phyloP scores from a whole-genome alignment of 2,113 vertebrate genomes.

The Equus quagga region DNA sequence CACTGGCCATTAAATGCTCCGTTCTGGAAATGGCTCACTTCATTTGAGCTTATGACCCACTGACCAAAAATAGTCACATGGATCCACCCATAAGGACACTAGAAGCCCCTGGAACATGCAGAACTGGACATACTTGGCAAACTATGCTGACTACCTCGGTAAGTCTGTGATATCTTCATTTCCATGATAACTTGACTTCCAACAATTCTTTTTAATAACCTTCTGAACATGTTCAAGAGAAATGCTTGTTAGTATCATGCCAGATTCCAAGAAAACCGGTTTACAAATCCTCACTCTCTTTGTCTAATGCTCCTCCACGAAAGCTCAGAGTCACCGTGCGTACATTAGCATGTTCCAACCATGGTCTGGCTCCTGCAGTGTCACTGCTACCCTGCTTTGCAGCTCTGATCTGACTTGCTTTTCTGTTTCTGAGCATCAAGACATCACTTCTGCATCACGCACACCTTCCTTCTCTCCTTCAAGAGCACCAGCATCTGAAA shows the following conservation, averaged over 20 bases:
- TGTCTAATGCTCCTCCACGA: background rate
- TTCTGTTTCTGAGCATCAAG: slow-evolving; percentile 46
- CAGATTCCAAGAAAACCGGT: background rate
- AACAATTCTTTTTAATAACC: background rate
- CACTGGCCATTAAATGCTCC: background rate
- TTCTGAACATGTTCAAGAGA: background rate
- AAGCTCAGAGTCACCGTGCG: background rate
- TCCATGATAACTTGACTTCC: background rate
- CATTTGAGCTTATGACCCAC: background rate
- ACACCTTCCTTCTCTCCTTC: background rate
- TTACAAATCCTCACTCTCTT: background rate
- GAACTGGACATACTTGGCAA: background rate
- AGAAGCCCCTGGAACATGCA: background rate
- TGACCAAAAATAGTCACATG: background rate
- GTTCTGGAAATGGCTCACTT: background rate
- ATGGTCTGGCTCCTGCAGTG: slow-evolving; percentile 57
- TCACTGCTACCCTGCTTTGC: background rate
- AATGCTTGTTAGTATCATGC: background rate
- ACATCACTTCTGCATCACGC: slow-evolving; percentile 21
- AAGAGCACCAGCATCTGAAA: slow-evolving; percentile 25
- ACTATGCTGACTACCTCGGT: background rate
- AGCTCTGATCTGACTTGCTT: background rate
- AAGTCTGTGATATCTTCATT: background rate
- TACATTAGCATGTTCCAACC: slow-evolving; percentile 52
- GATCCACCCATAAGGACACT: background rate